Evolutionary conservation across 1,140 invertebrate genomes (phyloP), one percentile per base, ranked within the genome.

Genomic region (Littorina saxatilis): DNA sequence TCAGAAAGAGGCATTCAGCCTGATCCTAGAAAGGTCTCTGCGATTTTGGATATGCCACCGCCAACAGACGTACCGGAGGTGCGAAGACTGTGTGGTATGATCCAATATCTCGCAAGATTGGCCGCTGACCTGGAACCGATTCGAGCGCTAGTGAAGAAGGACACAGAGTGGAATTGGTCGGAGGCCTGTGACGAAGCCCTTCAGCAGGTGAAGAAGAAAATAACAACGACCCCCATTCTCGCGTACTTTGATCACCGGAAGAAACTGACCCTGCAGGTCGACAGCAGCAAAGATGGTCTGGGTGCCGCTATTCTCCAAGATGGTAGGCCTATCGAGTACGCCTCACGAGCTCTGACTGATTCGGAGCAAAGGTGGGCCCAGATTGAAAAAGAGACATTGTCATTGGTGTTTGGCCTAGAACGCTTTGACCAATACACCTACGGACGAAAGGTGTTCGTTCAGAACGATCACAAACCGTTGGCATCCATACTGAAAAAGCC

Each of bases 321-420:
- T 55, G 40, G 91, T 91, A 86, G 87, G 83, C 91, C 91, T 0
- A 86, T 94, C 5, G 91, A 91, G 23, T 94, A 89, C 83, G 92
- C 92, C 20, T 94, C 93, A 2, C 83, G 91, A 32, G 85, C 90
- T n/a, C 82, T 94, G 17, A 93, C 90, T 13, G 2, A 82, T 80
- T 86, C 89, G 61, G 91, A 94, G 86, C n/a, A 85, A 43, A 93
- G 92, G 43, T 94, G 93, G 82, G 90, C 89, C 23, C 91, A 94
- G 85, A 91, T 93, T 2, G 92, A 94, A 79, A 91, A 92, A 80
- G 92, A 94, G 84, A 87, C 92, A 88, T n/a, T n/a, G n/a, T n/a
- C n/a, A n/a, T n/a, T n/a, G n/a, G n/a, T n/a, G n/a, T n/a, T n/a
- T n/a, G n/a, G 88, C 17, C 84, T 84, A 7, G 80, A 88, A 47